These are phyloP conservation scores for Bombus confusus DNA, from an alignment of 1,140 invertebrate genomes.

Conservation along the genomic window DNA sequence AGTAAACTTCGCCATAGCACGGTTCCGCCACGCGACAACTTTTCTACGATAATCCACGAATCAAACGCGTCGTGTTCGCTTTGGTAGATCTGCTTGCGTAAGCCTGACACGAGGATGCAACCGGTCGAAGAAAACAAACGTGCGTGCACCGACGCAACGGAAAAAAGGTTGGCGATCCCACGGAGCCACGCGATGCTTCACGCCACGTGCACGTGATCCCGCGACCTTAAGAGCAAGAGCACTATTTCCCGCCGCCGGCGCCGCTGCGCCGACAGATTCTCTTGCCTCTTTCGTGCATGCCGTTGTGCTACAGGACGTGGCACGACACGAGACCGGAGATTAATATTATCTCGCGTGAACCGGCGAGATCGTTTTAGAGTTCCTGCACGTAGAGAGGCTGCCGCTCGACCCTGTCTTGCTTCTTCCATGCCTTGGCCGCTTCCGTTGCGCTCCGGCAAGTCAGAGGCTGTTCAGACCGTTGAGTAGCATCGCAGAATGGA, in stretches of 20 bases:
- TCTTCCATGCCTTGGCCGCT: not conserved
- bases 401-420: not conserved
- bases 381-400: constrained; percentile 21
- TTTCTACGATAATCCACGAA: not conserved
- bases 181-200: constrained; percentile 76
- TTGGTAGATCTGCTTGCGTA: constrained; percentile 13
- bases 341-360: constrained; percentile 60
- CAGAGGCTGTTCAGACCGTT: not conserved
- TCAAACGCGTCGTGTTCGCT: not conserved
- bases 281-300: constrained; percentile 52
- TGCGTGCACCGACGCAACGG: constrained; percentile 59
- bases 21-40: not conserved
- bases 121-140: constrained; percentile 47
- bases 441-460: not conserved
- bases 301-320: constrained; percentile 66
- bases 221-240: constrained; percentile 72
- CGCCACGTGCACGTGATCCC: constrained; percentile 74
- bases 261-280: constrained; percentile 46
- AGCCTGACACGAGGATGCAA: constrained; percentile 26
- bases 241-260: constrained; percentile 73
- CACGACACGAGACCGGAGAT: constrained; percentile 68
- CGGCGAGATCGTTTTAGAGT: constrained; percentile 33
- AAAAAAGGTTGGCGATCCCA: constrained; percentile 70
- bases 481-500: not conserved
- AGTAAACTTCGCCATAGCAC: not conserved